These are phyloP conservation scores for Conopomorpha cramerella DNA, from an alignment of 1,140 invertebrate species.

Conservation along the genomic window DNA sequence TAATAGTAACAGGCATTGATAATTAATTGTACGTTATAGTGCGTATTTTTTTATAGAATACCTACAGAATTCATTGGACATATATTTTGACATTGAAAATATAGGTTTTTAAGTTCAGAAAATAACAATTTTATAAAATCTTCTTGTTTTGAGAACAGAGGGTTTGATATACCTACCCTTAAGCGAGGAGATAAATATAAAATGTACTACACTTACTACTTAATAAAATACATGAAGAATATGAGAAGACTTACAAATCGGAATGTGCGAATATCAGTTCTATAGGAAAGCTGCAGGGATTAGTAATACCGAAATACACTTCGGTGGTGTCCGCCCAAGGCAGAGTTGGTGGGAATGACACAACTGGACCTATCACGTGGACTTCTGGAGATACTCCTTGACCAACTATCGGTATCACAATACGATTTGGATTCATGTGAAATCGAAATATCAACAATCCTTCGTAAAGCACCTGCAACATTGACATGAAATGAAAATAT, in stretches of 20 bases:
- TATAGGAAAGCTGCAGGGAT: conserved; percentile 45
- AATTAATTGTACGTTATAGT: not conserved
- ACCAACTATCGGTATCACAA: conserved; percentile 37
- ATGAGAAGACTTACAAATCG: conserved; percentile 25
- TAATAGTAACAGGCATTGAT: not conserved
- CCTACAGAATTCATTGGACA: not conserved
- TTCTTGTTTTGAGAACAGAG: not conserved
- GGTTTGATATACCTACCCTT: not conserved
- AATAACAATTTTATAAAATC: not conserved
- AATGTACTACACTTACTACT: not conserved
- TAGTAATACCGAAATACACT: conserved; percentile 42
- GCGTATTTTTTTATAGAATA: not conserved
- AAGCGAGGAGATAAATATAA: not conserved
- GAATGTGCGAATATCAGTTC: conserved; percentile 45
- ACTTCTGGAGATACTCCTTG: conserved; percentile 37
- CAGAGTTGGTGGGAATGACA: conserved; percentile 33
- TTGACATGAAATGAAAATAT: too few relatives aligned
- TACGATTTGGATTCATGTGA: conserved; percentile 45
- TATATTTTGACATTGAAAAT: not conserved
- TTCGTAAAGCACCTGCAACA: conserved; percentile 32
- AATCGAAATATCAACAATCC: conserved; percentile 39
- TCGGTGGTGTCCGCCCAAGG: conserved; percentile 39
- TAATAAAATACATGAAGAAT: conserved; percentile 5
- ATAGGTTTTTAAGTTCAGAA: not conserved
- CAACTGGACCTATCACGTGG: conserved; percentile 34